Evolutionary conservation across 2,888 invertebrate genomes (phyloP), one percentile per base, ranked within the genome.

Genomic region (Pharmacophagus antenor): DNA sequence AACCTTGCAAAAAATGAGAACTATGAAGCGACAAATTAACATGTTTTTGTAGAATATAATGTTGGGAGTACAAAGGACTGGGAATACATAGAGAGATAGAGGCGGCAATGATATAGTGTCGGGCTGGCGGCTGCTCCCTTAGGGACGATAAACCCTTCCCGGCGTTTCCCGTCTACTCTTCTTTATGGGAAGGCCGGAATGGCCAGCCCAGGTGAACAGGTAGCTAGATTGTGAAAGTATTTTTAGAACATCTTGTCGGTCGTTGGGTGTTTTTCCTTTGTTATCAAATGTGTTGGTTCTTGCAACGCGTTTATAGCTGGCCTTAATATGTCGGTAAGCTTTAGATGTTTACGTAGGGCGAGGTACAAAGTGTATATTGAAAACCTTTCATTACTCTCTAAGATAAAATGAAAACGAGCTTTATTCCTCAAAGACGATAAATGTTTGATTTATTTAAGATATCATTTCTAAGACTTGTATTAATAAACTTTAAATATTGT

Each of bases 71-170:
- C 82, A 80, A 83, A 85, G 80, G 82, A 77, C 73, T 76, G 63
- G 69, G 76, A 75, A 70, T 76, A 80, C 77, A 77, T 79, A 79
- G 76, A 76, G 74, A 85, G 83, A 86, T 84, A 84, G 86, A 86
- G 77, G 77, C 78, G 79, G 84, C 85, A 88, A 89, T 89, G 90
- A 90, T 90, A 86, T 89, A 90, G 88, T 88, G 88, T 74, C 84
- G 85, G 88, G 85, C 85, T 80, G 76, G 79, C 82, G 82, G 83
- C 75, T 74, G 82, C 70, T 88, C 90, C 90, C 89, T 79, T 73
- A 84, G 90, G 90, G 77, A 81, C 89, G 86, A 89, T 89, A 90
- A 90, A 89, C 88, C 89, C 89, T 86, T 85, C 88, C 84, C 79
- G 79, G 70, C 77, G 82, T 88, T 85, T 86, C 85, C 88, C 85